Conservation (phyloP, 2,113 vertebrate species). For the Hippocampus abdominalis region DNA sequence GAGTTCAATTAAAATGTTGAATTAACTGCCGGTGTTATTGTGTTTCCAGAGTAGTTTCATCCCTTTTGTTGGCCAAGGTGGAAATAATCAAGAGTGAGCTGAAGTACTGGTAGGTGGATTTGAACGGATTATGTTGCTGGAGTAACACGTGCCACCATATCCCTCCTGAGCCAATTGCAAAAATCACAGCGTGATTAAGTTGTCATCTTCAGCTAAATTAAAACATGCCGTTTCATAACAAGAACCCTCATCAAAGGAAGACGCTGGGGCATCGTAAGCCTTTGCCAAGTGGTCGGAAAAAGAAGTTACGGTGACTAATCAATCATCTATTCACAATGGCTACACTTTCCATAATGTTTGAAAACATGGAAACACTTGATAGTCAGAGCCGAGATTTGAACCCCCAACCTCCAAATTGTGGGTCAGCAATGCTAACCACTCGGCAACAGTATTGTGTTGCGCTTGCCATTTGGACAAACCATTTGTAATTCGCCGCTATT, state of each 20-base stretch:
- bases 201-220: conserved; percentile 69
- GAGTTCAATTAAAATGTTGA: conserved; percentile 38
- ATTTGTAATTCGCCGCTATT: too few species aligned
- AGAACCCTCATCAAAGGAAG: conserved; percentile 55
- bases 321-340: neutral
- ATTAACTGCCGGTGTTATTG: conserved; percentile 57
- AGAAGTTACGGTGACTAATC: neutral
- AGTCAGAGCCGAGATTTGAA: too few species aligned
- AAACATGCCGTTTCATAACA: conserved; percentile 65
- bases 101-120: conserved; percentile 57
- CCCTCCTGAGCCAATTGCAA: conserved; percentile 58
- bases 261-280: conserved; percentile 45
- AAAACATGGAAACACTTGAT: too few species aligned
- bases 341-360: neutral
- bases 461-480: too few species aligned
- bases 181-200: conserved; percentile 65
- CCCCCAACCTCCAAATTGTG: too few species aligned
- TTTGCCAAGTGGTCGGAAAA: conserved; percentile 34
- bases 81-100: conserved; percentile 56
- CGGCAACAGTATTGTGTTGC: too few species aligned
- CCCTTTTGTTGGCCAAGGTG: conserved; percentile 35
- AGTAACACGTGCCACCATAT: conserved; percentile 18
- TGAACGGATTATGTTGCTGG: conserved; percentile 57
- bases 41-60: conserved; percentile 45
- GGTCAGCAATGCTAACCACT: too few species aligned